Evolutionary conservation across 1,140 invertebrate species (phyloP), one percentile per base, ranked within the genome.

Genomic region (Calliphora vicina): DNA sequence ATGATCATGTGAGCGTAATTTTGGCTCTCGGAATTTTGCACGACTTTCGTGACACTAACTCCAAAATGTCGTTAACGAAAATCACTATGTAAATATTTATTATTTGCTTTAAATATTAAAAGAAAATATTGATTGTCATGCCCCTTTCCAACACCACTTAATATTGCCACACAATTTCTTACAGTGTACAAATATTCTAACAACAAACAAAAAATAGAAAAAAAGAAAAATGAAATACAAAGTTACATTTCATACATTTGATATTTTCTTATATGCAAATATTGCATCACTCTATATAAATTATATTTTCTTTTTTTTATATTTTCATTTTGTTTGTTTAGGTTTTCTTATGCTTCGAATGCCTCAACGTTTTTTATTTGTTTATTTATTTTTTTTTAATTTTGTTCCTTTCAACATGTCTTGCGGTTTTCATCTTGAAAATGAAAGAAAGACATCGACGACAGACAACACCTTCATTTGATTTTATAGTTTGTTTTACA

Each of bases 381-480:
- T 45, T n/a, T n/a, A n/a, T n/a, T n/a, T n/a, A n/a, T n/a, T n/a
- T 45, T 50, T 50, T 50, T 50, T 13, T 50, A 13, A 50, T 35
- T 35, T 57, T 57, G 15, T 15, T 57, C 15, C 50, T 57, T 67
- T 25, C 61, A 25, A 67, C n/a, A 67, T 23, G 23, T 67, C 61
- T 67, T 67, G 61, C 20, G 61, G 61, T 67, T 67, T 25, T 2
- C n/a, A 67, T 23, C 45, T 67, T 67, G 20, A 25, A n/a, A n/a
- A n/a, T n/a, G n/a, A n/a, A n/a, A n/a, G n/a, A n/a, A 67, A 67
- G n/a, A 25, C n/a, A n/a, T n/a, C 12, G 23, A 67, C 20, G 20
- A 67, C 61, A 67, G 45, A 67, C 61, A 67, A 67, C 61, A 67
- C 61, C 61, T 67, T 67, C 20, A 67, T 67, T 20, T 67, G 61